Percentiles rank a stretch among this genome's conserved stretches.
These are phyloP conservation scores for Eugnorisma glareosa DNA, from an alignment of 2,888 invertebrate species.

Conservation along the genomic window DNA sequence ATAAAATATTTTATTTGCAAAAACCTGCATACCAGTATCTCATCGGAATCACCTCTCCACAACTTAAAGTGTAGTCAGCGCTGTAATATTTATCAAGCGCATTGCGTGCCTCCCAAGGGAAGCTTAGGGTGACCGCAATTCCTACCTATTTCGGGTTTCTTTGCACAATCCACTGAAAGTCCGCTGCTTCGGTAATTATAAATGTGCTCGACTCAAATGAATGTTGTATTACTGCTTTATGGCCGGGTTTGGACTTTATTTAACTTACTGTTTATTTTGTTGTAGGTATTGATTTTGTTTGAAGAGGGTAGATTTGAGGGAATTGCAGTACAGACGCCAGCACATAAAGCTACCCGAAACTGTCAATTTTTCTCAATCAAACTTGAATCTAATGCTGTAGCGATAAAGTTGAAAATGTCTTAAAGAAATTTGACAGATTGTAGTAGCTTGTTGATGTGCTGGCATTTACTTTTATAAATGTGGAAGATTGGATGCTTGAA, in stretches of 20 bases:
- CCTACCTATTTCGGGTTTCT: constrained; percentile 58
- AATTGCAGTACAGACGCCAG: no score
- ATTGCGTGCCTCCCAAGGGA: constrained; percentile 58
- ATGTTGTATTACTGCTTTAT: constrained; percentile 55
- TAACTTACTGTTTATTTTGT: constrained; percentile 16
- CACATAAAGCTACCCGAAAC: no score
- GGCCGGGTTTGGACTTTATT: constrained; percentile 7
- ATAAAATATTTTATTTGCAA: background rate
- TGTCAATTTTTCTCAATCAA: no score
- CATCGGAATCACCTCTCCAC: constrained; percentile 39
- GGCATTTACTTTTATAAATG: background rate
- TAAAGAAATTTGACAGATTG: no score
- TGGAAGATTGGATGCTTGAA: background rate
- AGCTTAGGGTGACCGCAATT: constrained; percentile 55
- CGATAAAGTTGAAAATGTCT: no score
- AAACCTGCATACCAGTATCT: constrained; percentile 59
- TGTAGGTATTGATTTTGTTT: constrained; percentile 20
- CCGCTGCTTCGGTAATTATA: constrained; percentile 65
- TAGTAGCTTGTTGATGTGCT: no score
- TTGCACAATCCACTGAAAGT: constrained; percentile 50
- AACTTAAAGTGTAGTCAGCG: constrained; percentile 47
- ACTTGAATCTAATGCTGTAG: no score
- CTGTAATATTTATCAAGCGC: constrained; percentile 66
- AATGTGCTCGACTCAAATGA: constrained; percentile 53
- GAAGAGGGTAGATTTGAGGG: background rate